phyloP scores from a whole-genome alignment of 2,888 invertebrate species.

The Dolomedes plantarius region DNA sequence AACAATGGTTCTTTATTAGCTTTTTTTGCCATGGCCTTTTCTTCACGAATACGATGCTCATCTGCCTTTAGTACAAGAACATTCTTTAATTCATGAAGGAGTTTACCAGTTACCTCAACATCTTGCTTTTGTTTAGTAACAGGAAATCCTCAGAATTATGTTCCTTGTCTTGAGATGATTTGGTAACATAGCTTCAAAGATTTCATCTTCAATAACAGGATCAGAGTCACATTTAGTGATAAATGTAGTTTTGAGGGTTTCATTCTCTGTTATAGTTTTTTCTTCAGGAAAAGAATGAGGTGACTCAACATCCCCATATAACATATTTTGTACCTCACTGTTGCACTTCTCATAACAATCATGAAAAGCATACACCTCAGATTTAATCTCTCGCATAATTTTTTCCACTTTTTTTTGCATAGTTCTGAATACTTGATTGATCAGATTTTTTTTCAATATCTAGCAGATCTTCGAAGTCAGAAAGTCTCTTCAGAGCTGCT shows the following conservation, averaged over 20 bases:
- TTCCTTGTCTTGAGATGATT: background rate
- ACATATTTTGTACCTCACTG: background rate
- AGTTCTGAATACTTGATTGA: slow-evolving; percentile 16
- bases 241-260: background rate
- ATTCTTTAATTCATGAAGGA: slow-evolving; percentile 61
- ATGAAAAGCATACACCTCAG: background rate
- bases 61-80: slow-evolving; percentile 62
- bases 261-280: background rate
- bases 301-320: background rate
- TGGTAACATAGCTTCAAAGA: slow-evolving; percentile 53
- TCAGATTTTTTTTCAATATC: slow-evolving; percentile 12
- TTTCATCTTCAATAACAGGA: slow-evolving; percentile 51
- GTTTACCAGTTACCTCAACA: slow-evolving; percentile 20
- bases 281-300: background rate
- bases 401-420: slow-evolving; percentile 1
- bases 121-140: slow-evolving; percentile 17
- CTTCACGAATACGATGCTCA: slow-evolving; percentile 50
- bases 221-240: slow-evolving; percentile 51
- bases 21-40: slow-evolving; percentile 43
- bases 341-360: background rate
- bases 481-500: slow-evolving; percentile 36
- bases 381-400: slow-evolving; percentile 11
- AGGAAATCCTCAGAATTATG: background rate
- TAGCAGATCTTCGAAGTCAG: slow-evolving; percentile 39
- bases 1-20: background rate